A percentile compares a stretch with the other conserved stretches of the same genome.
phyloP scores from a whole-genome alignment of 2,113 vertebrate species.

The Eupsittula cactorum region DNA sequence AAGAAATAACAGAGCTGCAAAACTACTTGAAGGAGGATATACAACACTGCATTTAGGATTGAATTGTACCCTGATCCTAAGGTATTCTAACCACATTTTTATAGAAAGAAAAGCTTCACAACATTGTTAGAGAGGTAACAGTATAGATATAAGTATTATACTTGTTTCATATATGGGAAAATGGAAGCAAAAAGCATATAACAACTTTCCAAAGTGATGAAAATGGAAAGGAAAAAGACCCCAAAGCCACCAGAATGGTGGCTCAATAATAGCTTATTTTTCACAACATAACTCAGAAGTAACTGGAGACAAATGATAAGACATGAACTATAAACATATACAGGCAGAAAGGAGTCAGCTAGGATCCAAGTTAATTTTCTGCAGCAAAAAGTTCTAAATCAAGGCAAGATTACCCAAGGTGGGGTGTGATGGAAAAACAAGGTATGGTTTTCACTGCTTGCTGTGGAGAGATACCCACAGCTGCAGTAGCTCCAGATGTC shows the following conservation, averaged over 20 bases:
- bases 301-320: background rate
- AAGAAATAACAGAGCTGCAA: background rate
- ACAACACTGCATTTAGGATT: background rate
- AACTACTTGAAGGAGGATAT: background rate
- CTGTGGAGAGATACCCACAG: too few species aligned
- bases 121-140: background rate
- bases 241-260: background rate
- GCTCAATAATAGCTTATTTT: background rate
- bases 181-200: background rate
- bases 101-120: background rate
- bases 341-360: background rate
- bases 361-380: background rate
- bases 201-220: background rate
- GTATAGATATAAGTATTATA: background rate
- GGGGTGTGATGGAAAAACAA: background rate
- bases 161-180: background rate
- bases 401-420: background rate
- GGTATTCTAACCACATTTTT: background rate
- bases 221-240: background rate
- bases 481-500: background rate
- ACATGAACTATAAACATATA: background rate
- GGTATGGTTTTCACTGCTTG: accelerated
- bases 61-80: background rate
- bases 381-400: background rate
- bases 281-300: background rate